Conservation (phyloP, 1,140 invertebrate species). For the Chymomyza costata region DNA sequence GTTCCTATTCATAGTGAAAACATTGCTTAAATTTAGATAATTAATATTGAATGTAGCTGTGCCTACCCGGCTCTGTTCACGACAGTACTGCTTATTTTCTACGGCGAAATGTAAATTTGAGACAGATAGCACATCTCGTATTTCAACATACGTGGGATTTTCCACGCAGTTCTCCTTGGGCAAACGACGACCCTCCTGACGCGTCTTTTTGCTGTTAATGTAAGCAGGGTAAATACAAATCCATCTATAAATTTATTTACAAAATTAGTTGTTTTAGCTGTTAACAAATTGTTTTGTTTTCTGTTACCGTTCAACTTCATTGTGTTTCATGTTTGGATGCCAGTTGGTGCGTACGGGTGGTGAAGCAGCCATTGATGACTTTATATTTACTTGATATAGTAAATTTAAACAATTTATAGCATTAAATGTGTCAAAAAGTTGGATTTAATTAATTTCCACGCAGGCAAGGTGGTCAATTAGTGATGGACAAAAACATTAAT, state of each 20-base stretch:
- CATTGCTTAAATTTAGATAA: not conserved
- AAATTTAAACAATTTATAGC: slow-evolving; percentile 1
- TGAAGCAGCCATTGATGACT: slow-evolving; percentile 68
- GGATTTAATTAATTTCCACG: slow-evolving; percentile 64
- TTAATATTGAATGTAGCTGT: not conserved
- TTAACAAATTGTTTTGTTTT: slow-evolving; percentile 26
- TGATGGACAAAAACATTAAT: slow-evolving; percentile 23
- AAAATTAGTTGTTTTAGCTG: slow-evolving; percentile 18
- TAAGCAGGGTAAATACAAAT: slow-evolving; percentile 98
- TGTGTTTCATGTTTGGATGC: slow-evolving; percentile 82
- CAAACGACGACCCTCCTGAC: slow-evolving; percentile 90
- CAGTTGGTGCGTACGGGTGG: slow-evolving; percentile 75
- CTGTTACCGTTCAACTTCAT: slow-evolving; percentile 76
- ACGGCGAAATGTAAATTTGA: slow-evolving; percentile 89
- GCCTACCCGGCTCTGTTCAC: slow-evolving; percentile 88
- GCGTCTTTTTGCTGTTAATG: slow-evolving; percentile 94
- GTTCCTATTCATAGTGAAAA: slow-evolving; percentile 78
- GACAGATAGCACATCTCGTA: slow-evolving; percentile 90
- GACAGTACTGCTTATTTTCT: slow-evolving; percentile 96
- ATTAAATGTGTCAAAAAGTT: slow-evolving; percentile 14
- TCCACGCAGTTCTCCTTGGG: slow-evolving; percentile 91
- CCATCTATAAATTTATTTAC: slow-evolving; percentile 82
- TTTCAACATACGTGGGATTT: slow-evolving; percentile 95
- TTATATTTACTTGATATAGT: not conserved
- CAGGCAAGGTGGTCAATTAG: slow-evolving; percentile 49